Evolutionary conservation across 1,140 invertebrate species (phyloP).

Genomic region (Aethina tumida): DNA sequence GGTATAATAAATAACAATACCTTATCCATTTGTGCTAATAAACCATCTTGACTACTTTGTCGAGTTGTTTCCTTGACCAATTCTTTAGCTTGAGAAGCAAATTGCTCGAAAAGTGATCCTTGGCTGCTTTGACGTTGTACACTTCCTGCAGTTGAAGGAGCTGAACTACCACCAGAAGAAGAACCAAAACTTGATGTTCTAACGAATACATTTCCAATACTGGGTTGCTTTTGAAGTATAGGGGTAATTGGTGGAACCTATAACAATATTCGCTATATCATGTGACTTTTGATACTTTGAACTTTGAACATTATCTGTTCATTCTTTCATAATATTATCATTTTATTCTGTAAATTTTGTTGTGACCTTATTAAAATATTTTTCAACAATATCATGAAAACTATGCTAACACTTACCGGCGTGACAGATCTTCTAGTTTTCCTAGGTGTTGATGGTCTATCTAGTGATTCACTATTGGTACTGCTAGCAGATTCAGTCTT

Average conservation of each 20-base stretch:
- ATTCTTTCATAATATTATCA: too few relatives aligned
- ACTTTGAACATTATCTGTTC: too few relatives aligned
- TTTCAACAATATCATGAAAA: too few relatives aligned
- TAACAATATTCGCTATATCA: constrained; percentile 8
- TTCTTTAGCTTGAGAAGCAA: constrained; percentile 77
- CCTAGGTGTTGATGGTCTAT: constrained; percentile 35
- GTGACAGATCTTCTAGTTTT: constrained; percentile 28
- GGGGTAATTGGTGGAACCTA: constrained; percentile 29
- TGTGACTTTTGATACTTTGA: too few relatives aligned
- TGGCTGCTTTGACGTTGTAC: constrained; percentile 65
- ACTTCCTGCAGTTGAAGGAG: constrained; percentile 34
- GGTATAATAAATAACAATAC: constrained; percentile 36
- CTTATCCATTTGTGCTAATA: constrained; percentile 85
- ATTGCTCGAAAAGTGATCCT: constrained; percentile 73
- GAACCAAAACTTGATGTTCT: constrained; percentile 53
- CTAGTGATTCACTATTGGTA: too few relatives aligned
- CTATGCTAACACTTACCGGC: too few relatives aligned
- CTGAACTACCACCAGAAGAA: constrained; percentile 33
- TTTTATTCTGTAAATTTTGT: too few relatives aligned
- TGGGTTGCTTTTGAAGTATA: constrained; percentile 47
- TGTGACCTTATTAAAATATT: too few relatives aligned
- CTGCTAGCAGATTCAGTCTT: constrained; percentile 34
- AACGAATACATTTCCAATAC: constrained; percentile 51
- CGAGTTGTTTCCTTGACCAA: constrained; percentile 73
- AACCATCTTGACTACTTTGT: constrained; percentile 79